These are phyloP conservation scores for Pheosia tremula DNA, from an alignment of 2,888 invertebrate genomes.

Conservation along the genomic window DNA sequence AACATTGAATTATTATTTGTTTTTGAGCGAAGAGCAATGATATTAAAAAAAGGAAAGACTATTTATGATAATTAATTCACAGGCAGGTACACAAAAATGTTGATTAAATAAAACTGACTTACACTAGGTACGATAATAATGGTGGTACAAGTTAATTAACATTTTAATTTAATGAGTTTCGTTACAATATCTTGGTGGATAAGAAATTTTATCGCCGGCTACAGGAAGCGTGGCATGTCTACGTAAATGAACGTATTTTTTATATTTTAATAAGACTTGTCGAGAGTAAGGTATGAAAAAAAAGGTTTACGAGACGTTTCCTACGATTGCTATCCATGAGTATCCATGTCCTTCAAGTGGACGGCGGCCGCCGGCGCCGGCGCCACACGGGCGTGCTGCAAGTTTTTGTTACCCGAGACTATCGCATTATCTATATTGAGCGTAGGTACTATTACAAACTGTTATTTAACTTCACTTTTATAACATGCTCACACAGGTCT, in stretches of 20 bases:
- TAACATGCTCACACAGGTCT: conserved; percentile 7
- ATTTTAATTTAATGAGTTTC: conserved; percentile 26
- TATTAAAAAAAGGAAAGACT: background rate
- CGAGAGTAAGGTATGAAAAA: conserved; percentile 11
- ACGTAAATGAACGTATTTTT: conserved; percentile 17
- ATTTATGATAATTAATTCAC: background rate
- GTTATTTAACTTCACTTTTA: conserved; percentile 38
- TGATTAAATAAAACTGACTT: background rate
- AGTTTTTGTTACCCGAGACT: conserved; percentile 36
- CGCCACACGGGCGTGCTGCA: conserved; percentile 30
- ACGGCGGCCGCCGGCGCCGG: conserved; percentile 29
- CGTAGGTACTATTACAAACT: conserved; percentile 30
- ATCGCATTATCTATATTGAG: conserved; percentile 31
- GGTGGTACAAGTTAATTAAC: conserved; percentile 15
- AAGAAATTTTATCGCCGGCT: conserved; percentile 11
- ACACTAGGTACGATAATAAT: background rate
- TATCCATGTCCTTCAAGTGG: conserved; percentile 28
- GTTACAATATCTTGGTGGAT: conserved; percentile 22
- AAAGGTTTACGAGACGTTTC: conserved; percentile 12
- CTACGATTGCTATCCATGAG: conserved; percentile 11
- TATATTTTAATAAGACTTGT: conserved; percentile 23
- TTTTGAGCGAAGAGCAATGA: background rate
- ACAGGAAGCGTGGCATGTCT: conserved; percentile 25
- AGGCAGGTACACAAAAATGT: background rate
- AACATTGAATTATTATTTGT: background rate